Evolutionary conservation across 2,888 invertebrate genomes (phyloP), one percentile per base, ranked within the genome.

Genomic region (Copidosoma aretas): DNA sequence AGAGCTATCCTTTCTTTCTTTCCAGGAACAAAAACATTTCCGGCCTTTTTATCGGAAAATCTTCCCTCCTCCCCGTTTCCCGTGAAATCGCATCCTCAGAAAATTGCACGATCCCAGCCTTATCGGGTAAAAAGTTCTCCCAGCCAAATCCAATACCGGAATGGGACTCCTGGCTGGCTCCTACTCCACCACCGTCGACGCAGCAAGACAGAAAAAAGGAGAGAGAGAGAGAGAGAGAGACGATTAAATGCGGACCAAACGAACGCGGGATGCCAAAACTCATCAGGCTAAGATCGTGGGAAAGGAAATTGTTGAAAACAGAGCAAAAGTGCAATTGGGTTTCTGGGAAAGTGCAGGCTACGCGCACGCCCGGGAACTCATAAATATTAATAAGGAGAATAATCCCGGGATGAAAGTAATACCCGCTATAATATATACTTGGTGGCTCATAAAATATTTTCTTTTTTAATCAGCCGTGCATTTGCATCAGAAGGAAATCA

Each of bases 51-150:
- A 3, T 32, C 32, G 32, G 8, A 53, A 43, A 52, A 62, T 24
- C 53, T 61, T 39, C 32, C 52, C 61, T 64, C 12, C 53, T 43
- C 49, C 17, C 39, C 17, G 15, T 63, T 56, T 56, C 41, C 39
- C 52, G 65, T 39, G 57, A 53, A 67, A 39, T 39, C 39, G 17
- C 41, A 19, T n/a, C 59, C 53, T 21, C 46, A 51, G 15, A 43
- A 62, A 59, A n/a, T 14, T 46, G 43, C 14, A 68, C 71, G 71
- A 74, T 73, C 71, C 74, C 73, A 58, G 70, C 67, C 72, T 73
- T 75, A 75, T 75, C 75, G 72, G 51, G 71, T 64, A 69, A 73
- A 77, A 77, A 77, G 73, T 77, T 77, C 72, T 21, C 61, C 71
- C 61, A 58, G 60, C 69, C 71, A 70, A 73, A 74, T 72, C 73